Evolutionary conservation across 1,140 invertebrate genomes (phyloP), one percentile per base, ranked within the genome.

Genomic region (Zaprionus gabonicus): DNA sequence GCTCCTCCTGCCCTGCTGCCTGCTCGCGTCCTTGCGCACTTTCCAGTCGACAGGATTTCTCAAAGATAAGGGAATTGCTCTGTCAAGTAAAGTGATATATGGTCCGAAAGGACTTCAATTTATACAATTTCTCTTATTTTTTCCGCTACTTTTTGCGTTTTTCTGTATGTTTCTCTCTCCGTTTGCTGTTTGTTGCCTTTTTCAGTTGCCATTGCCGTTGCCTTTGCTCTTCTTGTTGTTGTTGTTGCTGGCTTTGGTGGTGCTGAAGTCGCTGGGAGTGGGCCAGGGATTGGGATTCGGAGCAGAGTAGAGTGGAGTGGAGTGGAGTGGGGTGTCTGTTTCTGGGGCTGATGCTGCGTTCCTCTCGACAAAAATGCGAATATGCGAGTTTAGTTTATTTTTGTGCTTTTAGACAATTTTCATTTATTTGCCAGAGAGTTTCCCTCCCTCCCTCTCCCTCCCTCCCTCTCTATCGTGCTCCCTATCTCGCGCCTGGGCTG

Each of bases 1-100:
- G 13, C 49, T 2, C 23, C 23, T 1, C 28, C 1, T 65, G 38
- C 28, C 62, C 23, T 27, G 36, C 27, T 44, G 74, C 70, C 75
- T 58, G 72, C 71, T n/a, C 36, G 44, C 58, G 84, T 87, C 84
- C 84, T 87, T 88, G 84, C 84, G 84, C 81, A 87, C 80, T 91
- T 90, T 91, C 84, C 88, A 91, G 90, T 91, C 90, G 90, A 91
- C 91, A 91, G 90, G 90, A 91, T 91, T 91, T 92, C 91, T 91
- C 90, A 91, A 91, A 92, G 91, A 92, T 92, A 92, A 92, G 91
- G 91, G 91, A 92, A 92, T 92, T 92, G 91, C 91, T 92, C 91
- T 92, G 91, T 92, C 91, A 92, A 92, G 84, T 87, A 91, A 91
- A 92, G 91, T 92, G 91, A 92, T 92, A 92, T 92, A 92, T 92